Evolutionary conservation across 2,888 invertebrate species (phyloP), one percentile per base, ranked within the genome.

Genomic region (Platyscelio sp.): DNA sequence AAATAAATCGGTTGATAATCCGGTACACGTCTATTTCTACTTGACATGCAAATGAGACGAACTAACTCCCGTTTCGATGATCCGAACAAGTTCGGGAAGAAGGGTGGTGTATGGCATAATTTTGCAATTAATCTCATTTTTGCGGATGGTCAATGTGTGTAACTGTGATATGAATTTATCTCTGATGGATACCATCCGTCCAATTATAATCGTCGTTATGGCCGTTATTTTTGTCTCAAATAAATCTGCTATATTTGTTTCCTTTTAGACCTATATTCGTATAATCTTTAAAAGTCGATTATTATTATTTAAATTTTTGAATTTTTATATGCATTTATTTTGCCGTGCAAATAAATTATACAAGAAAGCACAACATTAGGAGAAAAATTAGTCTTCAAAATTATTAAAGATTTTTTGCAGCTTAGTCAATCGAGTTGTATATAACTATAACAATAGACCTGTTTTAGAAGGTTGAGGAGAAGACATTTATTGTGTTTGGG

Each of bases 61-160:
- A 72, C 72, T 74, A 74, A 87, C 88, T 85, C 76, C 67, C 71
- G 79, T 80, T 81, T 56, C 56, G 72, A 46, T 86, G 83, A 89
- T 87, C n/a, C n/a, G n/a, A n/a, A n/a, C n/a, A n/a, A n/a, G n/a
- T n/a, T 90, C 88, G 87, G 87, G 49, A 38, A 40, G 46, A 26
- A 75, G 74, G 67, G 70, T 70, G 63, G 89, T 88, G 87, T 87
- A 90, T 89, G 88, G 92, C 90, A 92, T 92, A 92, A 92, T 92
- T 91, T 90, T 82, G 88, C 91, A 89, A 92, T 92, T 91, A 92
- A 92, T 92, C 91, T 90, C 87, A 71, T 86, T 86, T 90, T 86
- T 89, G 87, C 85, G 86, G 81, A 79, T 74, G 43, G 63, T 18
- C 67, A 24, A 65, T 29, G 58, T 67, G 74, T 58, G 72, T 79